Base-by-base conservation (phyloP, 2,888 invertebrate species). In the Plemyria rubiginata region DNA sequence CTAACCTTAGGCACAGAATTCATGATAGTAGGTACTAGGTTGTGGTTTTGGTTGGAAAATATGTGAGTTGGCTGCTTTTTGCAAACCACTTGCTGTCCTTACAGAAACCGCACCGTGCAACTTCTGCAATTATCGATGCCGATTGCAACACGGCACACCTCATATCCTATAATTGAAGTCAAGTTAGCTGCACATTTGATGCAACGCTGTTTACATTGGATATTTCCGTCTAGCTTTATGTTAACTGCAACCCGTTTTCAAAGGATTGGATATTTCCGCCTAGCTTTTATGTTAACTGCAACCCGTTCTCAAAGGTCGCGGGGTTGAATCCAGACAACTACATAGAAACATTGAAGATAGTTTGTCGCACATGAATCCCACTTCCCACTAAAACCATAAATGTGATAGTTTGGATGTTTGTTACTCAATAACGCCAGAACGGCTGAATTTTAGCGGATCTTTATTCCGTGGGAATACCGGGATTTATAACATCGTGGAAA, bases 71-170 rank as follows among this genome's bases (percentile, higher is more conserved):
- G 9, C 16, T 16, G 45, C 16, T 45, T 16, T 45, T 15, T 16
- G 45, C 45, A 45, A 45, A 43, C 13, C 43, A 43, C 40, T n/a
- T n/a, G n/a, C n/a, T n/a, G 51, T 38, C 11, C 43, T 62, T 43
- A 48, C 58, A 58, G 52, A 51, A 59, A 56, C 56, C 36, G n/a
- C 60, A 52, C 45, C 22, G 32, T 61, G 64, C 53, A 64, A 64
- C 56, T 56, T 53, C 59, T 60, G 53, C 60, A 64, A 64, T 66
- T 56, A 62, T 66, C 54, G 56, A 53, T 60, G 53, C 46, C 22
- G 51, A 60, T 66, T 66, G 56, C 65, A 62, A 56, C 32, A 66
- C 52, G 16, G 40, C 64, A 56, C 55, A 61, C 41, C 52, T 55
- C 52, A 59, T 58, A 38, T 62, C 54, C 62, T 48, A 32, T 57